Conservation (phyloP, 1,140 invertebrate genomes). For the Agrypnia vestita region DNA sequence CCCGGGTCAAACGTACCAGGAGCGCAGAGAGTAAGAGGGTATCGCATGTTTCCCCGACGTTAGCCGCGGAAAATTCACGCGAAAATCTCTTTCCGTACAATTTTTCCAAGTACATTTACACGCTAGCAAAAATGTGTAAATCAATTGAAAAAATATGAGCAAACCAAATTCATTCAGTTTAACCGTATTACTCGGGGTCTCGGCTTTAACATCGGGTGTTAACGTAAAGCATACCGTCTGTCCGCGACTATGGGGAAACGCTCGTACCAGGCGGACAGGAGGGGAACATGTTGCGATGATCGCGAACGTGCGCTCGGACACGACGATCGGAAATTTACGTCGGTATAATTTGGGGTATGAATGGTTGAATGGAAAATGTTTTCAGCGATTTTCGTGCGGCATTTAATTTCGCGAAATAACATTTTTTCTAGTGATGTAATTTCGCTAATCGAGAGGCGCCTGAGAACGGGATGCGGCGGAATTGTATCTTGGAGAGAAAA, state of each 20-base stretch:
- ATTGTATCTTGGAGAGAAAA: not conserved
- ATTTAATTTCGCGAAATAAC: not conserved
- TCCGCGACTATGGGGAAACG: not conserved
- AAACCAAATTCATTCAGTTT: not conserved
- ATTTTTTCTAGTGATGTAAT: slow-evolving; percentile 5
- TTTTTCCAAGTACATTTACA: not conserved
- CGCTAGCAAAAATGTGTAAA: not conserved
- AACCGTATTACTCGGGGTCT: not conserved
- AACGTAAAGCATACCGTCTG: not conserved
- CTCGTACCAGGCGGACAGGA: slow-evolving; percentile 9
- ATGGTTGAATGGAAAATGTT: slow-evolving; percentile 1
- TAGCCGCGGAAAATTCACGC: not conserved
- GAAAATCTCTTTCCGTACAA: not conserved
- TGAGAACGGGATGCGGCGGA: not conserved
- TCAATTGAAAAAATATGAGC: not conserved
- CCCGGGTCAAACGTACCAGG: slow-evolving; percentile 35
- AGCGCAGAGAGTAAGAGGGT: slow-evolving; percentile 9
- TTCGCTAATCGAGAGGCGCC: not conserved
- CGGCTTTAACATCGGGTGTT: not conserved
- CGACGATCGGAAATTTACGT: not conserved
- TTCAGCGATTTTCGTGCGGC: not conserved
- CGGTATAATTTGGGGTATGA: not conserved
- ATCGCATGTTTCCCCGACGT: not conserved
- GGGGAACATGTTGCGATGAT: not conserved
- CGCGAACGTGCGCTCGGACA: not conserved